A percentile compares a stretch with the other conserved stretches of the same genome.
These are phyloP conservation scores for Xiphophorus birchmanni DNA, from an alignment of 2,797 vertebrate species.

Conservation along the genomic window DNA sequence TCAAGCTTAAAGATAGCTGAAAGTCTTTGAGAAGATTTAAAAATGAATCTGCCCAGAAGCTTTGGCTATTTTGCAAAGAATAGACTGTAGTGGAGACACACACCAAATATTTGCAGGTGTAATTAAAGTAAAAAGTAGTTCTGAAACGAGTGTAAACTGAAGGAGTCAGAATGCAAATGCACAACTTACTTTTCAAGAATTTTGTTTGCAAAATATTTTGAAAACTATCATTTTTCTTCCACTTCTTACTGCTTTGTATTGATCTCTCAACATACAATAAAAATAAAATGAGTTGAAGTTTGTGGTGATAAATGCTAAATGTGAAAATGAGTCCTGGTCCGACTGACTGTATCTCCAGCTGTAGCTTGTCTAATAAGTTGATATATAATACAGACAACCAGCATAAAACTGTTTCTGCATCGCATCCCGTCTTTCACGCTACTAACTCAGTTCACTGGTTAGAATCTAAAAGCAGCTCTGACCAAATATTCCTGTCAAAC, in stretches of 20 bases:
- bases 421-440: background rate
- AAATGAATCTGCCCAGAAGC: background rate
- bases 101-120: background rate
- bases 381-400: background rate
- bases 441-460: background rate
- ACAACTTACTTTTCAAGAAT: background rate
- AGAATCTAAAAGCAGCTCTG: slow-evolving; percentile 1
- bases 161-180: background rate
- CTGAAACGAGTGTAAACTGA: background rate
- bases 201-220: background rate
- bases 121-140: background rate
- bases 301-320: background rate
- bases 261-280: background rate
- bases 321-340: background rate
- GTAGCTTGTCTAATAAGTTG: background rate
- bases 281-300: background rate
- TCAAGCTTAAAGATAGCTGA: background rate
- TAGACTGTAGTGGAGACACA: background rate
- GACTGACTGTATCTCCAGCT: background rate
- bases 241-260: background rate
- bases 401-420: slow-evolving; percentile 36
- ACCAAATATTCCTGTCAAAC: slow-evolving; percentile 47
- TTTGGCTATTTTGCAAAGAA: background rate
- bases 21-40: background rate
- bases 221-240: background rate